Percentiles rank a stretch among this genome's conserved stretches.
Evolutionary conservation across 2,888 invertebrate genomes (phyloP).

Genomic region (Griposia aprilina): DNA sequence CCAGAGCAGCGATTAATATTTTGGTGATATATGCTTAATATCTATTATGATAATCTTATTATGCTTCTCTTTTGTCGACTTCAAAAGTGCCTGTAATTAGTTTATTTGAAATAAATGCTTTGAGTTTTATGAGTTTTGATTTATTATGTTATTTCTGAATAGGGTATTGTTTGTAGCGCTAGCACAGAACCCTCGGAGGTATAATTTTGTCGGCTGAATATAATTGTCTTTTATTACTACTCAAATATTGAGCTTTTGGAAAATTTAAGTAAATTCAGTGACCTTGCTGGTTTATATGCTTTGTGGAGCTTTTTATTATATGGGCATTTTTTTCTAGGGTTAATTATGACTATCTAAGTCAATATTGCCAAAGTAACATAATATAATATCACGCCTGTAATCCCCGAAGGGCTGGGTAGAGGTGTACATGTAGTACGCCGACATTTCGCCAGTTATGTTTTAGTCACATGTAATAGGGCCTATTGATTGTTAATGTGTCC

Average conservation of each 20-base stretch:
- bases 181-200: constrained; percentile 2
- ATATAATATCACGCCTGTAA: background rate
- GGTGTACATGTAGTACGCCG: background rate
- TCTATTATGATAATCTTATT: too few relatives aligned
- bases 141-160: constrained; percentile 29
- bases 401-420: background rate
- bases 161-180: constrained; percentile 26
- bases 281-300: constrained; percentile 15
- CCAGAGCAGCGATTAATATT: too few relatives aligned
- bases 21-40: too few relatives aligned
- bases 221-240: constrained; percentile 43
- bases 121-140: too few relatives aligned
- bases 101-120: too few relatives aligned
- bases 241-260: constrained; percentile 46
- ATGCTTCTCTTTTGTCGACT: too few relatives aligned
- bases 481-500: background rate
- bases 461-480: too few relatives aligned
- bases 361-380: background rate
- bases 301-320: background rate
- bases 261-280: constrained; percentile 23
- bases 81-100: too few relatives aligned
- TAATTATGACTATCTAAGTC: background rate
- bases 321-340: background rate
- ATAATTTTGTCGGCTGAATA: constrained; percentile 22
- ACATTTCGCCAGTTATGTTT: background rate